phyloP scores from a whole-genome alignment of 2,113 vertebrate species.

The Gymnobelideus leadbeateri region DNA sequence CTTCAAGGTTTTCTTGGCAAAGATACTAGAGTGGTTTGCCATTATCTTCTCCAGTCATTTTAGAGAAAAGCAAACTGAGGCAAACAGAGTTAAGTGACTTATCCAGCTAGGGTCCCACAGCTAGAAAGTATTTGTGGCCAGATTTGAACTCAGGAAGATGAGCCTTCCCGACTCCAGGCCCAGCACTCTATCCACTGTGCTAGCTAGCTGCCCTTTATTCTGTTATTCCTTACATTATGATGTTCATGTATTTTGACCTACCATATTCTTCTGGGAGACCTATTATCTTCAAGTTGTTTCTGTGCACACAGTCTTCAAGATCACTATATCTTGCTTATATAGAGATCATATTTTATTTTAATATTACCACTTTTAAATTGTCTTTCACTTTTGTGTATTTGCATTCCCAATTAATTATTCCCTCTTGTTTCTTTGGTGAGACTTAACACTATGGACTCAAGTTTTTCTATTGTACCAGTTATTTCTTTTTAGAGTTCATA shows the following conservation, averaged over 20 bases:
- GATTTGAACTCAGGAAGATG: neutral
- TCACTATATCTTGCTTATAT: neutral
- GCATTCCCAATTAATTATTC: neutral
- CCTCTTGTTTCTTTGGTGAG: neutral
- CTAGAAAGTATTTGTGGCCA: neutral
- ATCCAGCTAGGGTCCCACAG: neutral
- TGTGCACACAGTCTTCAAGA: neutral
- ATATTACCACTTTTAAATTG: neutral
- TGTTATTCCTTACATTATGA: neutral
- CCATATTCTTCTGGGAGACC: neutral
- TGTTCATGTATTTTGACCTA: neutral
- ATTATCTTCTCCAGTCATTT: neutral
- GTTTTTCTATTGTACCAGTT: neutral
- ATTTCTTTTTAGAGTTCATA: neutral
- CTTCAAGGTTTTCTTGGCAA: neutral
- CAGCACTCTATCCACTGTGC: neutral
- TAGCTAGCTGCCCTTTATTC: neutral
- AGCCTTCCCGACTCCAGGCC: neutral
- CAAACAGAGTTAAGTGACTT: no score
- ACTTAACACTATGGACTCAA: neutral
- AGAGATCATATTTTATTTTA: neutral
- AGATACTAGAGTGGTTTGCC: neutral
- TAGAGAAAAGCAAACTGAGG: neutral
- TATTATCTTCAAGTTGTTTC: neutral
- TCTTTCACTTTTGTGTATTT: neutral